phyloP scores from a whole-genome alignment of 2,888 invertebrate genomes.

The Drosophila mimica region DNA sequence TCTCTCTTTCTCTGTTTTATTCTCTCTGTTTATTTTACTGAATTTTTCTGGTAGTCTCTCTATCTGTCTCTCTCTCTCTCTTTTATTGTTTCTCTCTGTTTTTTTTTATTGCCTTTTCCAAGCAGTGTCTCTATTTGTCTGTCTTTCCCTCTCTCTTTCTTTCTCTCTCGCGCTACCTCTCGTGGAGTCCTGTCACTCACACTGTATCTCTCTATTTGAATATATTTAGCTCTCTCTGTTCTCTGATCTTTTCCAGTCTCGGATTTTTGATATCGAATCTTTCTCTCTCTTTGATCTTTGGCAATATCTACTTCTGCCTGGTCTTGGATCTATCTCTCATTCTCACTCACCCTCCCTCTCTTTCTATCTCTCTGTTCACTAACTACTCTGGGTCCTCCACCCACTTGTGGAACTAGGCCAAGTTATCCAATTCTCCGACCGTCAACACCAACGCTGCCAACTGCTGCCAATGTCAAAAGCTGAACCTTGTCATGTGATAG shows the following conservation, averaged over 20 bases:
- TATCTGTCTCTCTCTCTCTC: neutral
- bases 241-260: neutral
- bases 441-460: neutral
- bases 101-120: neutral
- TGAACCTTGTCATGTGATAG: constrained; percentile 50
- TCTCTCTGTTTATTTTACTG: neutral
- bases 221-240: neutral
- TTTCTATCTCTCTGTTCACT: constrained; percentile 13
- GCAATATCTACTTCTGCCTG: neutral
- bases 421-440: neutral
- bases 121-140: neutral
- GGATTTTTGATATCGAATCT: neutral
- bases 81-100: no score
- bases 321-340: neutral
- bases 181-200: accelerated
- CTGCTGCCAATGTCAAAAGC: constrained; percentile 28
- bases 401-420: constrained; percentile 9
- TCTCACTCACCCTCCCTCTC: neutral
- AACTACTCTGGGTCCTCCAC: neutral
- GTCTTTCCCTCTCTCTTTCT: no score
- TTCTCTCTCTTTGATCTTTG: neutral
- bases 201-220: neutral
- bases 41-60: neutral
- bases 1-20: neutral
- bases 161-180: no score